Conservation (phyloP, 2,113 vertebrate genomes). For the Tachysurus fulvidraco region DNA sequence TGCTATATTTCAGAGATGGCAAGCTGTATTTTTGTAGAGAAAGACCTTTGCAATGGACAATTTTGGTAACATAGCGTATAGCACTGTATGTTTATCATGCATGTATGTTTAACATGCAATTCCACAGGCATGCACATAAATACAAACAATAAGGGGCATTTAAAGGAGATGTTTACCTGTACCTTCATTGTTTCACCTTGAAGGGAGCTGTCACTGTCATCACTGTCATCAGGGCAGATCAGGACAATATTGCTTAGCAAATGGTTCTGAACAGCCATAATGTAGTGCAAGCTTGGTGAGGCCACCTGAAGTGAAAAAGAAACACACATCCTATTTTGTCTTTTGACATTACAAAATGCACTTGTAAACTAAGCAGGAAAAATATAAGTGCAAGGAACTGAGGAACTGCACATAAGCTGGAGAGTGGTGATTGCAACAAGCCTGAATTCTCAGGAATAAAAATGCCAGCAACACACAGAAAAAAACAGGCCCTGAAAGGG, state of each 20-base stretch:
- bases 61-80: not conserved
- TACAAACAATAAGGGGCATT: slow-evolving; percentile 71
- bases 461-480: not conserved
- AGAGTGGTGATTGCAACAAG: not conserved
- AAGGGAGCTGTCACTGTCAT: slow-evolving; percentile 99
- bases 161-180: slow-evolving; percentile 99
- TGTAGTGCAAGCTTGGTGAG: slow-evolving; percentile 93
- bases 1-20: not conserved
- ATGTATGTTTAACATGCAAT: slow-evolving; percentile 5
- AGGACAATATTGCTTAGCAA: slow-evolving; percentile 98
- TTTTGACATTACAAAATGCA: not conserved
- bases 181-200: slow-evolving; percentile 99
- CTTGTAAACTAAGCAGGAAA: not conserved
- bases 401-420: not conserved
- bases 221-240: slow-evolving; percentile 92
- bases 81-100: not conserved
- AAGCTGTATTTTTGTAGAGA: not conserved
- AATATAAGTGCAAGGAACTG: not conserved
- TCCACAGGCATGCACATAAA: not conserved
- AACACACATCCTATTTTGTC: not conserved
- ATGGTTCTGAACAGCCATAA: slow-evolving; percentile 99
- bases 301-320: slow-evolving; percentile 79
- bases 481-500: not conserved
- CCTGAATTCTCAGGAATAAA: not conserved
- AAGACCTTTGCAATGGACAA: too few species aligned